A percentile compares a stretch with the other conserved stretches of the same genome.
These are phyloP conservation scores for Solenopsis fugax DNA, from an alignment of 1,140 invertebrate species.

Conservation along the genomic window DNA sequence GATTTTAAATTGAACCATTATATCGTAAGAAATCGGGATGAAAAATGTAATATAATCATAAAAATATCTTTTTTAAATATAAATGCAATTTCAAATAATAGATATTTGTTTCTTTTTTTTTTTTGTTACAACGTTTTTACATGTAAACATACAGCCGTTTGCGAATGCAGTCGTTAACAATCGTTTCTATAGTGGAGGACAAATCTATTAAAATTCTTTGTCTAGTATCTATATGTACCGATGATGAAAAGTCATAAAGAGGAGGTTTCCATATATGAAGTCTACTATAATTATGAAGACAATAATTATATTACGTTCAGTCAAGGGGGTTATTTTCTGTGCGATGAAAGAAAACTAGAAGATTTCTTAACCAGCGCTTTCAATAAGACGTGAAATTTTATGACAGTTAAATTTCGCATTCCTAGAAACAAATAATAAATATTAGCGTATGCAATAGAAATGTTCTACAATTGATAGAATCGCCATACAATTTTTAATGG, in stretches of 20 bases:
- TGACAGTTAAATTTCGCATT: neutral
- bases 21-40: neutral
- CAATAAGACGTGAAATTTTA: neutral
- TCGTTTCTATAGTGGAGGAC: neutral
- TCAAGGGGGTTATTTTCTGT: slow-evolving; percentile 20
- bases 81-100: neutral
- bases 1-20: neutral
- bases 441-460: neutral
- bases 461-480: neutral
- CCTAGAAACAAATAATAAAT: neutral
- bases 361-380: slow-evolving; percentile 1
- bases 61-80: neutral
- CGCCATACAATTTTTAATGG: neutral
- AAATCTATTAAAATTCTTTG: slow-evolving; percentile 33
- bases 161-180: neutral
- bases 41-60: neutral
- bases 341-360: neutral
- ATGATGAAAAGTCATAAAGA: slow-evolving; percentile 24
- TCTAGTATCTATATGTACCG: neutral
- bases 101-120: neutral
- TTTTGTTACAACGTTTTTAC: neutral
- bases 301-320: slow-evolving; percentile 1
- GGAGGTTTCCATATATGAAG: neutral
- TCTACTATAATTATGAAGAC: slow-evolving; percentile 16
- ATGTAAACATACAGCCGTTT: neutral